Evolutionary conservation across 1,140 invertebrate species (phyloP), one percentile per base, ranked within the genome.

Genomic region (Drosophila pruinosa): DNA sequence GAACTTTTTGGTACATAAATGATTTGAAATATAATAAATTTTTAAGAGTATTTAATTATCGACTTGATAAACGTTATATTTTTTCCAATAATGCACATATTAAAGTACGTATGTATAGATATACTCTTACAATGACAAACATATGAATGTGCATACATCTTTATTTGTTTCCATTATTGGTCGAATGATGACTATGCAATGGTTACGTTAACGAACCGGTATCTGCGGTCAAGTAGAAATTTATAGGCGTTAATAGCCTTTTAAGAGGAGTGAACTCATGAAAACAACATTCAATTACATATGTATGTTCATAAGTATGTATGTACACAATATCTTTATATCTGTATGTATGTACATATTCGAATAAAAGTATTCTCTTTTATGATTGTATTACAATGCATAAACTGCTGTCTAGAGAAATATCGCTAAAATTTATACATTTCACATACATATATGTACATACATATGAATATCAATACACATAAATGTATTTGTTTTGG

Each of bases 201-300:
- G 59, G 59, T 62, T 39, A 62, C 36, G 45, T 62, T 52, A 15
- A 62, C 22, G 34, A 50, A 62, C 59, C 26, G 22, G 15, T 53
- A 50, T 41, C 34, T 52, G 59, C 47, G 59, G 34, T 41, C 59
- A 62, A 50, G 14, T 50, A 36, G 15, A 52, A 62, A 62, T 28
- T 52, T 39, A 62, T 41, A 47, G 36, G 34, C 45, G 47, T 52
- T 41, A 62, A 52, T 41, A 22, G 36, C 21, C 22, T 62, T 62
- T 62, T 24, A 26, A 38, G 59, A 28, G 34, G 36, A 62, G 22
- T 28, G 36, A 39, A 52, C 15, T 21, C 36, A 53, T 19, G 47
- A 52, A 14, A 26, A 28, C 17, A 53, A 26, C 38, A 14, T 22
- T 17, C 7, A 41, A 5, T n/a, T 38, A 48, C 22, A 12, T 26